Percentiles rank a stretch among this genome's conserved stretches.
These are phyloP conservation scores for Marmota flaviventris DNA, from an alignment of 2,113 vertebrate genomes.

Conservation along the genomic window DNA sequence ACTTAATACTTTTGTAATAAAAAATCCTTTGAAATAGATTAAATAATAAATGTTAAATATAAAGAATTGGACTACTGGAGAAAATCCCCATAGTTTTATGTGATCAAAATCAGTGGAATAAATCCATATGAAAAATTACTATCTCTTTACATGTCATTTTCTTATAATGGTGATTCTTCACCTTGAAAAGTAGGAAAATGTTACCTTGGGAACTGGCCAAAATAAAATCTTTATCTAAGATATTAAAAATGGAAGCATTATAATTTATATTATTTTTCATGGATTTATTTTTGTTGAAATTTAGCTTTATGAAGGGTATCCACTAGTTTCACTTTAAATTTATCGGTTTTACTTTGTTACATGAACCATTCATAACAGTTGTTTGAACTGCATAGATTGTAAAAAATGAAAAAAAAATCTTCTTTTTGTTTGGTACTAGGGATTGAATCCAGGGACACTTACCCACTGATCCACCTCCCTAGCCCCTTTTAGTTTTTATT, in stretches of 20 bases:
- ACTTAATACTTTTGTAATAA: constrained; percentile 48
- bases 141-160: background rate
- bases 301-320: background rate
- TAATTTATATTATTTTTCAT: constrained; percentile 27
- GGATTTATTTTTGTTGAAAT: constrained; percentile 37
- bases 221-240: background rate
- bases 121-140: background rate
- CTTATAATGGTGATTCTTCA: background rate
- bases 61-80: background rate
- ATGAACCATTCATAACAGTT: background rate
- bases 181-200: constrained; percentile 5
- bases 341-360: constrained; percentile 30
- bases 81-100: constrained; percentile 31
- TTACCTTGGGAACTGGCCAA: background rate
- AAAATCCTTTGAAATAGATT: constrained; percentile 11
- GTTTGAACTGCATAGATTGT: constrained; percentile 1
- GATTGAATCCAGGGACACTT: no score
- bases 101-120: constrained; percentile 3
- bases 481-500: no score
- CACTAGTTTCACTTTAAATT: constrained; percentile 43
- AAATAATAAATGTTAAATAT: constrained; percentile 7
- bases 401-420: background rate
- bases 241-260: constrained; percentile 29
- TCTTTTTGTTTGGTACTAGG: no score
- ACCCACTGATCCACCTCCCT: no score